Percentiles rank a stretch among this genome's conserved stretches.
These are phyloP conservation scores for Xerus rutilus DNA, from an alignment of 2,797 vertebrate species.

Conservation along the genomic window DNA sequence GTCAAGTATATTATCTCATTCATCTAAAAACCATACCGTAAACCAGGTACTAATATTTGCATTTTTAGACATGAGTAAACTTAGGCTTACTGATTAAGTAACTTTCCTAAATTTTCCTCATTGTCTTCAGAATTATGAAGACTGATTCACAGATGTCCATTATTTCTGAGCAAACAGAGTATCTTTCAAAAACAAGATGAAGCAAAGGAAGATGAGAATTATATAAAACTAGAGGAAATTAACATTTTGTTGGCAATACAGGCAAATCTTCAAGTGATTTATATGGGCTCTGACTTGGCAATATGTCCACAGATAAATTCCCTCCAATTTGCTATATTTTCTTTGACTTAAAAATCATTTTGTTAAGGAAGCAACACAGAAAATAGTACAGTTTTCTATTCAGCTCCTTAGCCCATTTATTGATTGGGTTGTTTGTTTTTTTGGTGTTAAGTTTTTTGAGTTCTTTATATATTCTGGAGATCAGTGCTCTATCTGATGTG, in stretches of 20 bases:
- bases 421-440: too few relatives aligned
- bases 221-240: background rate
- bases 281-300: background rate
- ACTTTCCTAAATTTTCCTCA: background rate
- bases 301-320: background rate
- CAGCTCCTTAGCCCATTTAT: too few relatives aligned
- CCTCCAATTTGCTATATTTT: background rate
- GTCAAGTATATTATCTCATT: background rate
- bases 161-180: background rate
- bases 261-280: background rate
- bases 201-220: background rate
- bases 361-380: conserved; percentile 27
- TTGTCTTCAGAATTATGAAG: background rate
- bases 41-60: background rate
- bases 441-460: too few relatives aligned
- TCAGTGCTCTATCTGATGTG: too few relatives aligned
- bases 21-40: background rate
- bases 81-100: background rate
- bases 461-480: too few relatives aligned
- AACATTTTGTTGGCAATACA: background rate
- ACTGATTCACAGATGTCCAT: background rate
- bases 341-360: conserved; percentile 35
- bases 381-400: background rate
- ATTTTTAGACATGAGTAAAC: background rate
- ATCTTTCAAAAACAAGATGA: conserved; percentile 13